phyloP scores from a whole-genome alignment of 2,888 invertebrate species.

The Tupiocoris notatus region DNA sequence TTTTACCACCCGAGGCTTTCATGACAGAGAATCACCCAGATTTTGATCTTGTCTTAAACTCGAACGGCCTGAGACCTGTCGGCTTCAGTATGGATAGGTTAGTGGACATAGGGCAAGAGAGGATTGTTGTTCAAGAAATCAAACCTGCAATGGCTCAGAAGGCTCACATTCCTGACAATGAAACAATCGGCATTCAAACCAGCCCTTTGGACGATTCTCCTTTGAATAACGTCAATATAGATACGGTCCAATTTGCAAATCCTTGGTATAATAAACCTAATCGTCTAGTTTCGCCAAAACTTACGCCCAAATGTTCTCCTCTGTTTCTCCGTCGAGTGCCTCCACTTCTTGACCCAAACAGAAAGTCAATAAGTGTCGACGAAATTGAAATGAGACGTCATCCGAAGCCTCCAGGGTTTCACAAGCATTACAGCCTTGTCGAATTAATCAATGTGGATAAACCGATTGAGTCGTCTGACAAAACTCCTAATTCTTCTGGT shows the following conservation, averaged over 20 bases:
- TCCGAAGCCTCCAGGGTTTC: slow-evolving; percentile 29
- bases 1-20: slow-evolving; percentile 47
- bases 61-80: slow-evolving; percentile 48
- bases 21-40: slow-evolving; percentile 29
- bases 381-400: slow-evolving; percentile 48
- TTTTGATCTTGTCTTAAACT: slow-evolving; percentile 47
- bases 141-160: slow-evolving; percentile 38
- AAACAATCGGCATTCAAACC: neutral
- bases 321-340: neutral
- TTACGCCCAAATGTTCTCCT: slow-evolving; percentile 4
- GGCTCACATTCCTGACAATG: slow-evolving; percentile 4
- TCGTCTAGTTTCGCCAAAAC: slow-evolving; percentile 2
- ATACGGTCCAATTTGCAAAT: neutral
- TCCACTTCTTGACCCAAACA: slow-evolving; percentile 32
- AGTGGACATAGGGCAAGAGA: slow-evolving; percentile 48
- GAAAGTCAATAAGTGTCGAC: slow-evolving; percentile 49
- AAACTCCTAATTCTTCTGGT: neutral
- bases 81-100: slow-evolving; percentile 51
- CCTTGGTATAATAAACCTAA: neutral
- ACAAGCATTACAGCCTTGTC: slow-evolving; percentile 48
- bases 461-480: neutral
- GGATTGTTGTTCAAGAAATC: slow-evolving; percentile 46
- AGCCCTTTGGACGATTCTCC: no score
- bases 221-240: no score
- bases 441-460: slow-evolving; percentile 45